Percentiles rank a stretch among this genome's conserved stretches.
Evolutionary conservation across 2,888 invertebrate species (phyloP).

Genomic region (Alentia gelatinosa): DNA sequence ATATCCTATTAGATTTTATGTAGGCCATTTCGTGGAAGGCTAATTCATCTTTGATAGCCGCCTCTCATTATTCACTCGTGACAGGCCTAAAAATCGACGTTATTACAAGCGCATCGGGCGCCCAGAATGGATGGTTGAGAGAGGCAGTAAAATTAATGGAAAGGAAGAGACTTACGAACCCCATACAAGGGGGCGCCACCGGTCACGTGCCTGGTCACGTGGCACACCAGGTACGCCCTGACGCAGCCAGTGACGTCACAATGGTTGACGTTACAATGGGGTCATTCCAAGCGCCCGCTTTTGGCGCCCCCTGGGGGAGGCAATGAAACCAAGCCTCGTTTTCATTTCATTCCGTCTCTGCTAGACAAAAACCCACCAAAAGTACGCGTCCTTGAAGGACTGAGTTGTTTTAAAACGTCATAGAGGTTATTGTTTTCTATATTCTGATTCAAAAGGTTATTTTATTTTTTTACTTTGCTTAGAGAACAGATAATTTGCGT

Average conservation of each 20-base stretch:
- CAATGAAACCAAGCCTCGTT: background rate
- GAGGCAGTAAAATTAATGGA: slow-evolving; percentile 33
- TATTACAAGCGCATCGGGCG: background rate
- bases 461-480: background rate
- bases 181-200: background rate
- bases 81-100: background rate
- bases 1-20: background rate
- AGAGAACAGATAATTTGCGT: background rate
- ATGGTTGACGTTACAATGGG: slow-evolving; percentile 7
- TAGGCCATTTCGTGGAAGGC: background rate
- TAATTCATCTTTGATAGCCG: background rate
- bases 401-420: too few relatives aligned
- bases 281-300: background rate
- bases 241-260: slow-evolving; percentile 46
- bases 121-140: background rate
- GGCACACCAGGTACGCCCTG: slow-evolving; percentile 35
- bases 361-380: too few relatives aligned
- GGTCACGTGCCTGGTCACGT: slow-evolving; percentile 39
- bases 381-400: too few relatives aligned
- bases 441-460: background rate
- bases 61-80: slow-evolving; percentile 6
- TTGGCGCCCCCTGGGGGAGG: background rate
- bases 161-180: background rate
- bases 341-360: too few relatives aligned
- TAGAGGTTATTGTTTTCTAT: background rate